Base-by-base conservation (phyloP, 35 echinoderm and acorn worm genomes). In the Amphiura filiformis region DNA sequence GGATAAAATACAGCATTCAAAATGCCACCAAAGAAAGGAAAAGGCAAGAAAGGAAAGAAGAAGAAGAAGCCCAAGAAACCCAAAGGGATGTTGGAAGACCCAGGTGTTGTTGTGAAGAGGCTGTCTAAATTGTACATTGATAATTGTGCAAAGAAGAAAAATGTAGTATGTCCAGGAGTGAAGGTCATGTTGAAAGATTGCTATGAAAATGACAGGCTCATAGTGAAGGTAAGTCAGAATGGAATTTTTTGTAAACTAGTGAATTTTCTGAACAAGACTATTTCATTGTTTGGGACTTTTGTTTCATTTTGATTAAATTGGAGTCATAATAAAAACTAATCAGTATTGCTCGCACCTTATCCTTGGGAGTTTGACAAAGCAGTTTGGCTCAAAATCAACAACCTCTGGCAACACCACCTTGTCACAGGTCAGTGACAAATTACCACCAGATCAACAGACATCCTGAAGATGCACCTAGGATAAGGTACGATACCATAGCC, bases 181-280 rank as follows among this genome's bases (percentile, higher is more conserved):
- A 99, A 99, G 80, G 75, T 37, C 14, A 87, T 88, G 30, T 82
- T 99, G 89, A 99, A 93, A 49, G 83, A 89, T 13, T 99, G 96
- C 81, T 92, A 79, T 42, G 96, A 99, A 76, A 87, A 99, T 80
- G 77, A 99, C 78, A 91, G 90, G 79, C 81, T 99, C 34, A 81
- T 94, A 30, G 96, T 99, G 13, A 97, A 93, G 92, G 95, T 97
- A 89, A 89, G 37, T 4, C n/a, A 44, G 0, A 41, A 39, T 42
- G 15, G 33, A 26, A 31, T 1, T 18, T 83, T 33, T 20, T 0
- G 0, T 22, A 78, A 78, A n/a, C 31, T 78, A 34, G 65, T 75
- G 33, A 75, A 32, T 75, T 75, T 75, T 30, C n/a, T n/a, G n/a
- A n/a, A 13, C 9, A 75, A n/a, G n/a, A n/a, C n/a, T n/a, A n/a